A percentile compares a stretch with the other conserved stretches of the same genome.
Conservation (phyloP, 2,888 invertebrate genomes). For the Eurytoma californica region DNA sequence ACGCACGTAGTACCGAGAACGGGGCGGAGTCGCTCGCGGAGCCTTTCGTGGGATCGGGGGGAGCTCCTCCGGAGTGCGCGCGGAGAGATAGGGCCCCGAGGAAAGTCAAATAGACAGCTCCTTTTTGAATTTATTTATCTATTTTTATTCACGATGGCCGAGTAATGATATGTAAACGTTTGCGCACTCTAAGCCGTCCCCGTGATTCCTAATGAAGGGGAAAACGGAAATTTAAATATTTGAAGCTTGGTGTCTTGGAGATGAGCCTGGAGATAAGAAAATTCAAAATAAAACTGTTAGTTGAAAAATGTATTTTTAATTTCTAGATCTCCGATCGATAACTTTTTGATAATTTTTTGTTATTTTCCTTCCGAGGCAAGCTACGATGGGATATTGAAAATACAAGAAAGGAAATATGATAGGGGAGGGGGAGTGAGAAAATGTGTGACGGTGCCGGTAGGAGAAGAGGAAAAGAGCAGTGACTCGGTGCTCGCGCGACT, state of each 20-base stretch:
- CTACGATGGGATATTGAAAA: too few species aligned
- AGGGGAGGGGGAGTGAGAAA: conserved; percentile 4
- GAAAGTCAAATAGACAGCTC: conserved; percentile 4
- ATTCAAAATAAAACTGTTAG: background rate
- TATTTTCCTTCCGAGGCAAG: too few species aligned
- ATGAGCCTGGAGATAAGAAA: background rate
- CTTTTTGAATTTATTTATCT: conserved; percentile 18
- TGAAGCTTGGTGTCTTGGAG: too few species aligned
- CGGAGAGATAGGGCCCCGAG: background rate
- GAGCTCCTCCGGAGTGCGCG: background rate
- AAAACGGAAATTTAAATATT: conserved; percentile 13
- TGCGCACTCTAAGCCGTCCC: too few species aligned
- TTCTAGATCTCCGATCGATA: too few species aligned
- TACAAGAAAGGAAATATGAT: background rate
- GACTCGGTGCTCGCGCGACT: conserved; percentile 32
- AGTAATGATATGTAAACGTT: too few species aligned
- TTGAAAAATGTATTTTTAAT: background rate
- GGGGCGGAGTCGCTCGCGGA: background rate
- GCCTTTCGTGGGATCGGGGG: conserved; percentile 17
- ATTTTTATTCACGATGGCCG: background rate
- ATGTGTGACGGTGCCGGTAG: background rate
- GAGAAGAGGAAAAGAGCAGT: conserved; percentile 11
- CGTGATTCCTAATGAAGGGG: too few species aligned
- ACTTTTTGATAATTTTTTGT: too few species aligned
- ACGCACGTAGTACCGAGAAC: conserved; percentile 40